Evolutionary conservation across 35 echinoderm and acorn worm species (phyloP).

Genomic region (Apostichopus japonicus): DNA sequence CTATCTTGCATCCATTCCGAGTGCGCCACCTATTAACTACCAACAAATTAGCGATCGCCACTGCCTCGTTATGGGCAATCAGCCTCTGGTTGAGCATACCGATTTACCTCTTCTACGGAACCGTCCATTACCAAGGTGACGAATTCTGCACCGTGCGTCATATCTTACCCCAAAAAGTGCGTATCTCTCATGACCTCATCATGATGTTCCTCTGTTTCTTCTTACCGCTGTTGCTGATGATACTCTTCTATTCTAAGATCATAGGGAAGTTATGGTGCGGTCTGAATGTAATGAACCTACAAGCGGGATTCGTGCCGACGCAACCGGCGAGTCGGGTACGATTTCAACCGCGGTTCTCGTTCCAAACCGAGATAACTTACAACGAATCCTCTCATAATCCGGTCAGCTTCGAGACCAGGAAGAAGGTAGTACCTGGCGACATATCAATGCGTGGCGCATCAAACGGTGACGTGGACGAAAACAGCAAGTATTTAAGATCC

Average conservation of each 20-base stretch:
- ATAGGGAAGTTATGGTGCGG: slow-evolving; percentile 67
- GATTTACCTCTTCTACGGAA: slow-evolving; percentile 42
- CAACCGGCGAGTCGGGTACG: slow-evolving; percentile 16
- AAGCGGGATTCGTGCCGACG: slow-evolving; percentile 1
- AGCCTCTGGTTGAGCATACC: slow-evolving; percentile 69
- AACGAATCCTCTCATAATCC: background rate
- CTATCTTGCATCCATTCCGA: slow-evolving; percentile 90
- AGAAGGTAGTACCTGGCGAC: background rate
- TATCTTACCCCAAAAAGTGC: background rate
- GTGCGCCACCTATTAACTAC: slow-evolving; percentile 70
- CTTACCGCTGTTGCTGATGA: slow-evolving; percentile 81
- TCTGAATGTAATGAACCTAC: slow-evolving; percentile 21
- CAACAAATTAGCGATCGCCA: slow-evolving; percentile 55
- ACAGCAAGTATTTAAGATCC: background rate
- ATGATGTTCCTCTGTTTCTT: slow-evolving; percentile 77
- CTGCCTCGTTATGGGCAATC: slow-evolving; percentile 62
- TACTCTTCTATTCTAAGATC: slow-evolving; percentile 76
- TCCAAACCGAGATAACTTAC: slow-evolving; percentile 39
- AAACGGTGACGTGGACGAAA: slow-evolving; percentile 30
- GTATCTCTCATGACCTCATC: slow-evolving; percentile 39
- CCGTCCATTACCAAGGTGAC: background rate
- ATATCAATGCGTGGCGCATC: background rate
- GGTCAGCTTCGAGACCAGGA: background rate
- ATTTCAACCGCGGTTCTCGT: slow-evolving; percentile 41
- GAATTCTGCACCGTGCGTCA: slow-evolving; percentile 50